Percentiles rank a stretch among this genome's conserved stretches.
Evolutionary conservation across 2,888 invertebrate genomes (phyloP).

Genomic region (Pyralis farinalis): DNA sequence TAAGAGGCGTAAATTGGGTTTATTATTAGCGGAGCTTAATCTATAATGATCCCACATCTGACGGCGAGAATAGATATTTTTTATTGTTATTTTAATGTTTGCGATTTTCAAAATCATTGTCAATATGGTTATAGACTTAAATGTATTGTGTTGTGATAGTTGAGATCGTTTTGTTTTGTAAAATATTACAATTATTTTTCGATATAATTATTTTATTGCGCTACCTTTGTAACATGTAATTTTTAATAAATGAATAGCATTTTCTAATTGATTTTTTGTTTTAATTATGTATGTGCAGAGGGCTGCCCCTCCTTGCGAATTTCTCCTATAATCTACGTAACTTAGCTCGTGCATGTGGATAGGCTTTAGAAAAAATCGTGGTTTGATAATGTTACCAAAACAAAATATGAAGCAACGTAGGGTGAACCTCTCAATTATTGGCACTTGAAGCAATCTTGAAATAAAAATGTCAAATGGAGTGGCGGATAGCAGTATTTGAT

Average conservation of each 20-base stretch:
- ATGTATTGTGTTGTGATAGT: slow-evolving; percentile 15
- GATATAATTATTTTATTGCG: slow-evolving; percentile 14
- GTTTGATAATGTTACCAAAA: too few species aligned
- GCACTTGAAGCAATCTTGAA: too few species aligned
- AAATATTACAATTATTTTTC: slow-evolving; percentile 18
- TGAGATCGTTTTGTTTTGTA: slow-evolving; percentile 8
- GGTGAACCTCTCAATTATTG: too few species aligned
- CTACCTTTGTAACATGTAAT: slow-evolving; percentile 19
- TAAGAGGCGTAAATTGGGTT: neutral
- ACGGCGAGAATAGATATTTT: neutral
- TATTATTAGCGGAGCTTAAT: neutral
- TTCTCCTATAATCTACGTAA: too few species aligned
- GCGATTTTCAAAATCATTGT: neutral
- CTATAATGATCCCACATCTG: neutral
- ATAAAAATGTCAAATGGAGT: too few species aligned
- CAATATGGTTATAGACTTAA: slow-evolving; percentile 1
- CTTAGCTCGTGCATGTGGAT: too few species aligned
- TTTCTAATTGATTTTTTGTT: slow-evolving; percentile 14
- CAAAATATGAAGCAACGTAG: too few species aligned
- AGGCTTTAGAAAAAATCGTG: too few species aligned
- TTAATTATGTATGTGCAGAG: neutral
- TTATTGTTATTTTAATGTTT: neutral
- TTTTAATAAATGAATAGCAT: slow-evolving; percentile 21
- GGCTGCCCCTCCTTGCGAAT: too few species aligned
- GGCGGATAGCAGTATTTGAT: too few species aligned